Conservation (phyloP, 2,888 invertebrate species). For the Zaprionus lineosus region DNA sequence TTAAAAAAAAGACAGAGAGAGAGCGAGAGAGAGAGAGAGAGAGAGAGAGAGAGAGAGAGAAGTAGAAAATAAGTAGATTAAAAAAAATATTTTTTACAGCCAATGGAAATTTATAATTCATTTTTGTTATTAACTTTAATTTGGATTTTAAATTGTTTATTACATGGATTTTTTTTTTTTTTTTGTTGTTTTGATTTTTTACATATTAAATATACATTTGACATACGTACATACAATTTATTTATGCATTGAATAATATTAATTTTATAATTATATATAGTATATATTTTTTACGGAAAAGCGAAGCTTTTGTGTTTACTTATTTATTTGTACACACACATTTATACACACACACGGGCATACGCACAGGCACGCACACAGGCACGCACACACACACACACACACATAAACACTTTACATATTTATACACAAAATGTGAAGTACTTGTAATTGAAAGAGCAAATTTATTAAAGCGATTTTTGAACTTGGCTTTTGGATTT, state of each 20-base stretch:
- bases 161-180: too few species aligned
- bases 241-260: conserved; percentile 23
- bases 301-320: conserved; percentile 39
- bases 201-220: conserved; percentile 41
- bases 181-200: too few species aligned
- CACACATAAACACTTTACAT: not conserved
- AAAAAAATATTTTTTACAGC: conserved; percentile 13
- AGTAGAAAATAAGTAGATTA: too few species aligned
- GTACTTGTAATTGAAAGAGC: too few species aligned
- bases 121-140: not conserved
- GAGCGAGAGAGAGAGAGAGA: too few species aligned
- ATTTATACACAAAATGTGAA: conserved; percentile 16
- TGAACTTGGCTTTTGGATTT: conserved; percentile 26
- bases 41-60: too few species aligned
- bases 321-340: conserved; percentile 28
- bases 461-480: conserved; percentile 41
- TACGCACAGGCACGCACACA: conserved; percentile 8
- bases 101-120: conserved; percentile 23
- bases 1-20: too few species aligned
- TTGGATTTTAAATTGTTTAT: conserved; percentile 7
- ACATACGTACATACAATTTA: conserved; percentile 25
- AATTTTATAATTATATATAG: not conserved
- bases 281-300: conserved; percentile 30
- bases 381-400: conserved; percentile 11
- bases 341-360: conserved; percentile 2